phyloP scores from a whole-genome alignment of 2,113 vertebrate species.

The Rostratula benghalensis region DNA sequence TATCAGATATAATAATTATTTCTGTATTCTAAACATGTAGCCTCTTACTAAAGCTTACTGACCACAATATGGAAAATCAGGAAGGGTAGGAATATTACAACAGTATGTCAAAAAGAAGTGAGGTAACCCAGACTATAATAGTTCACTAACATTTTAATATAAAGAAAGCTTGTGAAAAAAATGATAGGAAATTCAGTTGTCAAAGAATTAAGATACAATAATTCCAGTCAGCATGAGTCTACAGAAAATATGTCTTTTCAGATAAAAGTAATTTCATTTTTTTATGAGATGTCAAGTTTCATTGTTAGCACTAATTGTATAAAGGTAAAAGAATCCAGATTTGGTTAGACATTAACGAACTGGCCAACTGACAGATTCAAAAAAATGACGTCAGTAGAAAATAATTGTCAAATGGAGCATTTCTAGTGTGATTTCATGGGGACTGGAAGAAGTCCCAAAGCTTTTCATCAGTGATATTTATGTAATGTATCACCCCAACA shows the following conservation, averaged over 20 bases:
- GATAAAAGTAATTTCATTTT: slow-evolving; percentile 23
- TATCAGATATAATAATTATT: background rate
- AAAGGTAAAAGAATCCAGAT: background rate
- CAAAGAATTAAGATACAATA: slow-evolving; percentile 19
- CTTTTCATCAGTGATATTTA: background rate
- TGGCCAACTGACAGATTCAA: background rate
- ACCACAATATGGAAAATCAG: background rate
- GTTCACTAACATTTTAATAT: background rate
- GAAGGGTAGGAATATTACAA: background rate
- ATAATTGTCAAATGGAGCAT: background rate
- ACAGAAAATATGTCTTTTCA: slow-evolving; percentile 9
- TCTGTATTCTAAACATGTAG: background rate
- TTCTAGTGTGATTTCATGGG: background rate
- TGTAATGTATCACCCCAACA: background rate
- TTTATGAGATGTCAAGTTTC: slow-evolving; percentile 14
- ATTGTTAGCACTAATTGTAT: slow-evolving; percentile 7
- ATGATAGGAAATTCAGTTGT: slow-evolving; percentile 4
- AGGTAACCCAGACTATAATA: background rate
- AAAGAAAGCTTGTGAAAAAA: background rate
- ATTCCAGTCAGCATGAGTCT: background rate
- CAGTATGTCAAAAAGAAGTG: background rate
- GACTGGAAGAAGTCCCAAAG: background rate
- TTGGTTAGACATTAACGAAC: background rate
- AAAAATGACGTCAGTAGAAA: background rate
- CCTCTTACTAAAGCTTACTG: background rate